Evolutionary conservation across 2,888 invertebrate genomes (phyloP).

Genomic region (Nysson spinosus): DNA sequence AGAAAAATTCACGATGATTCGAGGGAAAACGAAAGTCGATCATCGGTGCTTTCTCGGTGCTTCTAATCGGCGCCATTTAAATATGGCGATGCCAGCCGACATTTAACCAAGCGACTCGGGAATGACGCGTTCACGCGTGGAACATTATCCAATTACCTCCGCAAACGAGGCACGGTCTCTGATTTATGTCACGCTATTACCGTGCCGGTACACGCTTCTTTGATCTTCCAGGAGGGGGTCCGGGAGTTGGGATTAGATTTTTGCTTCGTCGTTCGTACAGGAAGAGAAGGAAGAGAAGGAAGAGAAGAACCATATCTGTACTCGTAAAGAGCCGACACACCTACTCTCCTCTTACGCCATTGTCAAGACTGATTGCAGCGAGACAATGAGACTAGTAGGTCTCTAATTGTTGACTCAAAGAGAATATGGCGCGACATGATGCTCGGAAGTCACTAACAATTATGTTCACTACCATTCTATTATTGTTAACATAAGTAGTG

Average conservation of each 20-base stretch:
- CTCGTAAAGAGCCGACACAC: too few relatives aligned
- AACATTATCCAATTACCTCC: constrained; percentile 36
- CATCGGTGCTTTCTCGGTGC: neutral
- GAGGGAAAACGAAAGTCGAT: neutral
- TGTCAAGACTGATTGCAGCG: too few relatives aligned
- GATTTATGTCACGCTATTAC: constrained; percentile 32
- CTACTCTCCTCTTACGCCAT: too few relatives aligned
- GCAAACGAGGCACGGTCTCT: constrained; percentile 29
- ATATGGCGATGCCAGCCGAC: constrained; percentile 15
- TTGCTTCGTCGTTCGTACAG: constrained; percentile 20
- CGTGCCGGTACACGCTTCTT: constrained; percentile 16
- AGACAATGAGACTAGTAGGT: too few relatives aligned
- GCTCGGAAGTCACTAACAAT: too few relatives aligned
- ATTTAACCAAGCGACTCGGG: constrained; percentile 11
- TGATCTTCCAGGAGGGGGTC: constrained; percentile 23
- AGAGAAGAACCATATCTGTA: too few relatives aligned
- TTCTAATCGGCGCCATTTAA: constrained; percentile 12
- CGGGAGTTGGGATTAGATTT: constrained; percentile 38
- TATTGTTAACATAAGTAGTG: too few relatives aligned
- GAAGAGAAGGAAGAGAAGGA: too few relatives aligned
- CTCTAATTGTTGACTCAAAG: too few relatives aligned
- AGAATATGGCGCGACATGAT: too few relatives aligned
- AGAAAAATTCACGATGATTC: too few relatives aligned
- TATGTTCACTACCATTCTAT: too few relatives aligned
- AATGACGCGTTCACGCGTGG: constrained; percentile 35